Evolutionary conservation across 2,113 vertebrate species (phyloP).

Genomic region (Strix uralensis): DNA sequence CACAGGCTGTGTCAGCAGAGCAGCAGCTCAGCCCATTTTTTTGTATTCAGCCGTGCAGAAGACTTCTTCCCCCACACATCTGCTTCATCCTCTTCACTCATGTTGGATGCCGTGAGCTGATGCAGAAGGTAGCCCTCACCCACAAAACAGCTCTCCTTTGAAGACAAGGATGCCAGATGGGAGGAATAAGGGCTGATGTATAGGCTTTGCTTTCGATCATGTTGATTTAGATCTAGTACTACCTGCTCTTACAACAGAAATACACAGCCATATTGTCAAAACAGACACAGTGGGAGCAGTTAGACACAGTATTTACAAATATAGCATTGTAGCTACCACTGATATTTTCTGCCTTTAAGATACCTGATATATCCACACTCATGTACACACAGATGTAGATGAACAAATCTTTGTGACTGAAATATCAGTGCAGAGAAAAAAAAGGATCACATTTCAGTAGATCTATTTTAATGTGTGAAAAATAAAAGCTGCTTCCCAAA

Average conservation of each 20-base stretch:
- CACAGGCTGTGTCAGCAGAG: background rate
- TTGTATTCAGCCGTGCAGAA: fast-evolving
- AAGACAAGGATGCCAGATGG: background rate
- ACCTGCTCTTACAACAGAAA: background rate
- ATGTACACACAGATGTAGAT: background rate
- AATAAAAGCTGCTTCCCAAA: conserved; percentile 1
- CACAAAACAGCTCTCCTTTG: background rate
- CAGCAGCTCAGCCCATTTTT: fast-evolving
- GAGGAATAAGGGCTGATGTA: background rate
- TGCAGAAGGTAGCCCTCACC: background rate
- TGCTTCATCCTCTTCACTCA: background rate
- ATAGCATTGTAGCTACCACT: background rate
- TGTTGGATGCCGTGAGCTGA: fast-evolving
- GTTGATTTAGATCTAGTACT: background rate
- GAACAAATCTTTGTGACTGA: background rate
- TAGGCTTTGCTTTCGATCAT: background rate
- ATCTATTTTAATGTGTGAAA: background rate
- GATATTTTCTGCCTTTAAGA: background rate
- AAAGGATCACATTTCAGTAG: background rate
- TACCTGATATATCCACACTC: background rate
- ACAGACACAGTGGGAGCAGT: background rate
- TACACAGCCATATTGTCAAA: background rate
- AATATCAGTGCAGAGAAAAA: background rate
- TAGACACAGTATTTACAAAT: background rate
- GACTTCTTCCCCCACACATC: fast-evolving